phyloP scores from a whole-genome alignment of 2,888 invertebrate species.

The Sphaerophoria rueppellii region DNA sequence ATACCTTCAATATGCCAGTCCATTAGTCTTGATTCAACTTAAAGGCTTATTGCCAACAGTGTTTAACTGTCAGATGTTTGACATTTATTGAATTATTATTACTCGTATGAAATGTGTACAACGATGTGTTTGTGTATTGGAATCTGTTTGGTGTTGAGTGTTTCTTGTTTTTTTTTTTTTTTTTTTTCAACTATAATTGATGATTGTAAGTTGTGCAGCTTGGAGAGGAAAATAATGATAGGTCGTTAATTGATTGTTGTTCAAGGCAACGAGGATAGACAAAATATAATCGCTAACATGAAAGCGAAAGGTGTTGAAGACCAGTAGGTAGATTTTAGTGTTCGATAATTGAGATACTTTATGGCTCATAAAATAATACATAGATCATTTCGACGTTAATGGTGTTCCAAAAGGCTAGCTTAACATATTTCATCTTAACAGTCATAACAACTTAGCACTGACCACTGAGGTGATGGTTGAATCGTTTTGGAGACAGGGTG shows the following conservation, averaged over 20 bases:
- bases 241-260: conserved; percentile 47
- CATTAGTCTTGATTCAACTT: conserved; percentile 58
- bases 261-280: conserved; percentile 26
- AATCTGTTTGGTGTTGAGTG: conserved; percentile 11
- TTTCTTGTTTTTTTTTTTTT: not conserved
- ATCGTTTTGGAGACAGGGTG: too few relatives aligned
- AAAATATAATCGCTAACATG: not conserved
- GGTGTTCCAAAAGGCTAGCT: too few relatives aligned
- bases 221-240: conserved; percentile 35
- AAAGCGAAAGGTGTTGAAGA: conserved; percentile 41
- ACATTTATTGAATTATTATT: conserved; percentile 57
- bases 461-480: too few relatives aligned
- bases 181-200: conserved; percentile 25
- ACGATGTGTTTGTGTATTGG: not conserved
- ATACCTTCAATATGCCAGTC: conserved; percentile 29
- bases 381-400: too few relatives aligned
- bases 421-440: too few relatives aligned
- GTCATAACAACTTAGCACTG: too few relatives aligned
- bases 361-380: too few relatives aligned
- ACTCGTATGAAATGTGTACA: not conserved
- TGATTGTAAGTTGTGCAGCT: conserved; percentile 21
- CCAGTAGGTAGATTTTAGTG: not conserved
- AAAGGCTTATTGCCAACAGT: conserved; percentile 43
- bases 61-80: conserved; percentile 55
- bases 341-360: not conserved